phyloP scores from a whole-genome alignment of 2,888 invertebrate genomes.

The Glyphotaelius pellucidus region DNA sequence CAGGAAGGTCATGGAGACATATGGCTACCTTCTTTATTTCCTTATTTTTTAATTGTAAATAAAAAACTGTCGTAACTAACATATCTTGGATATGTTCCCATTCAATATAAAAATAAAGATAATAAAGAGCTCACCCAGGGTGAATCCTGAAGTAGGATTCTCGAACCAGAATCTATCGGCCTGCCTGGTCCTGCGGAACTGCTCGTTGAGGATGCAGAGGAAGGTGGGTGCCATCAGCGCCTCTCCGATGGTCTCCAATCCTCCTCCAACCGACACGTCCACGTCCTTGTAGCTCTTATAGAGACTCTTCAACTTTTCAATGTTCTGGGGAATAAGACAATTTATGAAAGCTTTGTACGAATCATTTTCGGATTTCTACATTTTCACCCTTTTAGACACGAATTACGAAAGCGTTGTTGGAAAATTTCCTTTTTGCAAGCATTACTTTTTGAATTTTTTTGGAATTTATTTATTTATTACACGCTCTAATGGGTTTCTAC shows the following conservation, averaged over 20 bases:
- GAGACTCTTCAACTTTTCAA: constrained; percentile 69
- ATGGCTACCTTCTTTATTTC: too few relatives aligned
- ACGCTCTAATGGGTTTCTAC: too few relatives aligned
- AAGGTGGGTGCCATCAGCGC: constrained; percentile 93
- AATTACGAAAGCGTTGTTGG: too few relatives aligned
- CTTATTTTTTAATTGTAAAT: too few relatives aligned
- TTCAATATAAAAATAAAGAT: too few relatives aligned
- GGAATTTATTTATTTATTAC: too few relatives aligned
- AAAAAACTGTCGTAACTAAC: too few relatives aligned
- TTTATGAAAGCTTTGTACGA: neutral
- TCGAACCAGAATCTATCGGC: constrained; percentile 90
- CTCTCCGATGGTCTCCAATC: constrained; percentile 88
- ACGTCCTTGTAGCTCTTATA: constrained; percentile 85
- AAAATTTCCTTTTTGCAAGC: too few relatives aligned
- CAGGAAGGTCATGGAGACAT: neutral
- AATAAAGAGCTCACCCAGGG: constrained; percentile 66
- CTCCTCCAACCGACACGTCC: constrained; percentile 93
- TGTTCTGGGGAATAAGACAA: constrained; percentile 68
- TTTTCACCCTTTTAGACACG: too few relatives aligned
- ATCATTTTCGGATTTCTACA: too few relatives aligned
- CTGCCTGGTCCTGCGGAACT: constrained; percentile 86
- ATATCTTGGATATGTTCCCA: too few relatives aligned
- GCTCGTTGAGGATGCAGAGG: constrained; percentile 91
- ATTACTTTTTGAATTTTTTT: too few relatives aligned
- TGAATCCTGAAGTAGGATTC: constrained; percentile 69